phyloP scores from a whole-genome alignment of 2,113 vertebrate genomes.

The Scolopax mira region DNA sequence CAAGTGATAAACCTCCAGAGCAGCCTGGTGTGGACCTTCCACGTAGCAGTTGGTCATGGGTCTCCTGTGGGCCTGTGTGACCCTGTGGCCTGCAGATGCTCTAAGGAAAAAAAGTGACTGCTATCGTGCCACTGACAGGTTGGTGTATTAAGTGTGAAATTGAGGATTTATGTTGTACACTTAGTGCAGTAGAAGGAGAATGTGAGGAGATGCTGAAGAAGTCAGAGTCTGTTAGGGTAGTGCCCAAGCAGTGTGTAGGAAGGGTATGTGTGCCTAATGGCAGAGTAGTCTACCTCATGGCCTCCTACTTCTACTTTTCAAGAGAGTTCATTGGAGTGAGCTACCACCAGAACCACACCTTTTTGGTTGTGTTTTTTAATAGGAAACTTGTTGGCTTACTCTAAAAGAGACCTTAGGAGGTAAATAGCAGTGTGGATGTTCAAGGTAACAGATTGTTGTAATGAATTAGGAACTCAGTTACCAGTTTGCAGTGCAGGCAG shows the following conservation, averaged over 20 bases:
- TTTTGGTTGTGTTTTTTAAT: not conserved
- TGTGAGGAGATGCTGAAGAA: not conserved
- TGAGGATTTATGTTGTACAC: not conserved
- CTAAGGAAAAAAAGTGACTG: too few relatives aligned
- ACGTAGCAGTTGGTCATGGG: fast-evolving
- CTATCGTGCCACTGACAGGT: not conserved
- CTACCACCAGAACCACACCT: not conserved
- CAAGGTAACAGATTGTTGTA: not conserved
- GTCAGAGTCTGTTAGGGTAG: not conserved
- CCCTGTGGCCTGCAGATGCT: not conserved
- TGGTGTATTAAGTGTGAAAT: not conserved
- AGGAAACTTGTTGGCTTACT: not conserved
- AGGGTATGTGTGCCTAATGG: not conserved
- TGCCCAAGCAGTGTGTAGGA: not conserved
- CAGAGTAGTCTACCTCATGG: not conserved
- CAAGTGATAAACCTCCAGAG: not conserved
- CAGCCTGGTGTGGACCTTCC: not conserved
- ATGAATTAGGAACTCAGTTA: not conserved
- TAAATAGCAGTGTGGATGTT: not conserved
- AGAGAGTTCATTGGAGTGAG: not conserved
- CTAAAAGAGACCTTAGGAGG: not conserved
- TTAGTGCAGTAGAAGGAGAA: not conserved
- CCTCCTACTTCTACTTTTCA: not conserved
- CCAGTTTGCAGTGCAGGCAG: not conserved
- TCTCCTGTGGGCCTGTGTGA: not conserved